Base-by-base conservation (phyloP, 1,140 invertebrate genomes). In the Cylas formicarius region DNA sequence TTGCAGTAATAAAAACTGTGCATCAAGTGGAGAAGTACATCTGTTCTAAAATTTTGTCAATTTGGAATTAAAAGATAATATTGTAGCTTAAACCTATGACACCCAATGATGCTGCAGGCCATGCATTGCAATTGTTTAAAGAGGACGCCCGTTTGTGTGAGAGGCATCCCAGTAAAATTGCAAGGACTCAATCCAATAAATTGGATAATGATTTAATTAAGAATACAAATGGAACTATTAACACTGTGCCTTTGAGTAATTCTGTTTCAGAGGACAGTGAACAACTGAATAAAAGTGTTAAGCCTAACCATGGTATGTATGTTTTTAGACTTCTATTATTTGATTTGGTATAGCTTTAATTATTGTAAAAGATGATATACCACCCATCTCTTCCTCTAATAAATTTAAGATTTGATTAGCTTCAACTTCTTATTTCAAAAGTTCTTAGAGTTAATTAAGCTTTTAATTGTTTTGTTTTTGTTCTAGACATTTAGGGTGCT, bases 1-100 rank as follows among this genome's bases (percentile, higher is more conserved):
- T 39, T 94, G 90, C 69, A 74, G 78, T 50, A 95, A 94, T 72
- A 74, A 78, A 57, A 74, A 84, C 63, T 95, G 90, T 76, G 86
- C 86, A 46, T 94, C 90, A 16, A 90, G 86, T 69, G 84, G 84
- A 59, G 77, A 84, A 67, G 84, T 90, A 70, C 60, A n/a, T n/a
- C n/a, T n/a, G 53, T 62, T 20, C 14, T 23, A 16, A 21, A 9
- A 36, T 45, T 34, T 13, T 28, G 23, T 26, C 14, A 20, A n/a
- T 38, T 4, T 46, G 9, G 21, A 13, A 10, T 22, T 27, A 19
- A 4, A 11, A 35, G 7, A 20, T 42, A 41, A 11, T 46, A 33
- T 58, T 53, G 36, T 50, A 85, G 81, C 70, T 78, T 37, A 79
- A 74, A 62, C 81, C 75, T 58, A 69, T 90, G 44, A 80, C 83